phyloP scores from a whole-genome alignment of 2,113 vertebrate genomes.

The Carassius gibelio region DNA sequence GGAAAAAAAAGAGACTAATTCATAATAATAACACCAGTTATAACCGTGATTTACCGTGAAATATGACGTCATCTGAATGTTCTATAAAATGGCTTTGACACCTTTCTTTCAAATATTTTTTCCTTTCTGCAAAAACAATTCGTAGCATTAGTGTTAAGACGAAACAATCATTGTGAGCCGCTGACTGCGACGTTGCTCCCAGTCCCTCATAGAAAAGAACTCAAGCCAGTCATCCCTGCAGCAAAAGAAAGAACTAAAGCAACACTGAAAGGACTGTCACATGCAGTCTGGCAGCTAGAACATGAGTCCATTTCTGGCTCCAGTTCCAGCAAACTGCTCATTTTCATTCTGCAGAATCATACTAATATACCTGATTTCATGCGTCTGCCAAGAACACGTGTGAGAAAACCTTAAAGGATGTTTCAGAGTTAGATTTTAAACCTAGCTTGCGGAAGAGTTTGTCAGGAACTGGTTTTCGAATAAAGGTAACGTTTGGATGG shows the following conservation, averaged over 20 bases:
- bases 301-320: slow-evolving; percentile 3
- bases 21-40: slow-evolving; percentile 56
- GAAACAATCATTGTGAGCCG: slow-evolving; percentile 87
- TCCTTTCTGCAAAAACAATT: slow-evolving; percentile 59
- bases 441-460: slow-evolving; percentile 17
- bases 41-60: slow-evolving; percentile 61
- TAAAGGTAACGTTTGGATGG: slow-evolving; percentile 27
- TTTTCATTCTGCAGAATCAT: slow-evolving; percentile 34
- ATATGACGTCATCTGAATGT: slow-evolving; percentile 62
- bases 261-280: background rate
- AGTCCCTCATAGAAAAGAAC: slow-evolving; percentile 57
- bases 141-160: slow-evolving; percentile 76
- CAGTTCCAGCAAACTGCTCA: slow-evolving; percentile 33
- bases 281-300: slow-evolving; percentile 53
- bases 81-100: slow-evolving; percentile 61
- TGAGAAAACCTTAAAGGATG: slow-evolving; percentile 24
- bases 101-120: slow-evolving; percentile 42
- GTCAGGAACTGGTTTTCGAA: slow-evolving; percentile 30
- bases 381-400: slow-evolving; percentile 25
- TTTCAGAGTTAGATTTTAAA: slow-evolving; percentile 17
- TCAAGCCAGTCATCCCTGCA: slow-evolving; percentile 24
- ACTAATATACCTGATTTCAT: slow-evolving; percentile 26
- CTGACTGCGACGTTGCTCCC: slow-evolving; percentile 83
- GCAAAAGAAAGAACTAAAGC: slow-evolving; percentile 41
- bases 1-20: slow-evolving; percentile 58